Evolutionary conservation across 1,140 invertebrate genomes (phyloP).

Genomic region (Drosophila seguyi): DNA sequence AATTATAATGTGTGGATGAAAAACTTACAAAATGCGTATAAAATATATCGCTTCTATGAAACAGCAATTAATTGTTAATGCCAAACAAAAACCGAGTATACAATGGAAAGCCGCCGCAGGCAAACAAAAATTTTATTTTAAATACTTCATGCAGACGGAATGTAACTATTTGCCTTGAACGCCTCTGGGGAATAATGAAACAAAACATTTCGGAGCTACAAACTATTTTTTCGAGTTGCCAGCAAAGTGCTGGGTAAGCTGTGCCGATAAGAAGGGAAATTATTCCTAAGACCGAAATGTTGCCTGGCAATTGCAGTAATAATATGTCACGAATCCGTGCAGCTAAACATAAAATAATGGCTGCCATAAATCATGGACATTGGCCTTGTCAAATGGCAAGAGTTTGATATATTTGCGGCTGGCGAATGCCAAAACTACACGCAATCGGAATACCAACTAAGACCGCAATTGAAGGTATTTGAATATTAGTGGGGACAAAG

Average conservation of each 20-base stretch:
- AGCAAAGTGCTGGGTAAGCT: constrained; percentile 25
- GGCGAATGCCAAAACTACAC: constrained; percentile 58
- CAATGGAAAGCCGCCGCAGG: constrained; percentile 7
- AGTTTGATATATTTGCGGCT: constrained; percentile 54
- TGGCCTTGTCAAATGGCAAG: constrained; percentile 69
- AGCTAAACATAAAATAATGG: constrained; percentile 68
- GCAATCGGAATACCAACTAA: constrained; percentile 47
- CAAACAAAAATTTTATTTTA: constrained; percentile 15
- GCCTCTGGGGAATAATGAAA: constrained; percentile 20
- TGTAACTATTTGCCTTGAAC: constrained; percentile 23
- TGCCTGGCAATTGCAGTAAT: constrained; percentile 40
- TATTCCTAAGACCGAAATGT: constrained; percentile 23
- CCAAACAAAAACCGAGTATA: constrained; percentile 3
- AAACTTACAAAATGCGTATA: constrained; percentile 18
- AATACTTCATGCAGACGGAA: constrained; percentile 25
- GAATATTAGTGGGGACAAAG: constrained; percentile 23
- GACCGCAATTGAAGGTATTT: constrained; percentile 39
- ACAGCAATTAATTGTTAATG: constrained; percentile 57
- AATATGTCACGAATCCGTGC: constrained; percentile 64
- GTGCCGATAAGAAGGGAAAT: constrained; percentile 24
- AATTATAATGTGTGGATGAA: constrained; percentile 8
- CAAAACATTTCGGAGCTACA: constrained; percentile 15
- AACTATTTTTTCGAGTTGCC: constrained; percentile 5
- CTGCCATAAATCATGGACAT: constrained; percentile 69
- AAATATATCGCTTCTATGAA: constrained; percentile 23